Conservation (phyloP, 2,113 vertebrate species). For the Poeciliopsis occidentalis region DNA sequence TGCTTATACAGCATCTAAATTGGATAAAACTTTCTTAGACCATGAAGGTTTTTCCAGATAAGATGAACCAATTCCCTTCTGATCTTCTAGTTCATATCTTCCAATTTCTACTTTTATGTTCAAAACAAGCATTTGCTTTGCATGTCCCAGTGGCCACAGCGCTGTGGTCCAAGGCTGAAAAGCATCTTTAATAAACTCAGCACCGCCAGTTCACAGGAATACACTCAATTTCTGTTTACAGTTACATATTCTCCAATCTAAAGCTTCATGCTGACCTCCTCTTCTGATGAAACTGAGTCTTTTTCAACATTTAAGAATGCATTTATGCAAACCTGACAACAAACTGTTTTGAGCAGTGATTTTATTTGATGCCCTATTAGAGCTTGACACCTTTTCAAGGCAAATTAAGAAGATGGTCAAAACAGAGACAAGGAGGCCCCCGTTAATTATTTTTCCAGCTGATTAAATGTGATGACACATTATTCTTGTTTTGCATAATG, state of each 20-base stretch:
- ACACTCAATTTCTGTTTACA: not conserved
- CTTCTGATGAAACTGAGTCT: not conserved
- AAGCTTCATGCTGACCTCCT: not conserved
- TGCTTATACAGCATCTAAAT: not conserved
- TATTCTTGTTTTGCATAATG: not conserved
- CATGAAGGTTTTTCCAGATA: conserved; percentile 1
- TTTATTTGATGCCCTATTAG: too few relatives aligned
- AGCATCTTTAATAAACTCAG: not conserved
- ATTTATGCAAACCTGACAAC: not conserved
- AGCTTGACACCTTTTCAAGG: too few relatives aligned
- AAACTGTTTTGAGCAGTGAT: conserved; percentile 41
- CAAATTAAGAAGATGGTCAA: too few relatives aligned
- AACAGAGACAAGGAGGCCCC: not conserved
- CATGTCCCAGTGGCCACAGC: not conserved
- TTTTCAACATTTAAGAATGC: not conserved
- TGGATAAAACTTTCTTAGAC: not conserved
- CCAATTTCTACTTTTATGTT: not conserved
- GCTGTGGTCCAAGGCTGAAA: not conserved
- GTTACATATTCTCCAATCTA: not conserved
- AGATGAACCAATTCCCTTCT: not conserved
- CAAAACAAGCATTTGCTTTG: conserved; percentile 1
- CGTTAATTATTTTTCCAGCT: not conserved
- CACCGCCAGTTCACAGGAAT: not conserved
- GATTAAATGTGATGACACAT: conserved; percentile 16
- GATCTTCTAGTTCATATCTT: not conserved